Conservation (phyloP, 2,113 vertebrate species). For the Conger conger region DNA sequence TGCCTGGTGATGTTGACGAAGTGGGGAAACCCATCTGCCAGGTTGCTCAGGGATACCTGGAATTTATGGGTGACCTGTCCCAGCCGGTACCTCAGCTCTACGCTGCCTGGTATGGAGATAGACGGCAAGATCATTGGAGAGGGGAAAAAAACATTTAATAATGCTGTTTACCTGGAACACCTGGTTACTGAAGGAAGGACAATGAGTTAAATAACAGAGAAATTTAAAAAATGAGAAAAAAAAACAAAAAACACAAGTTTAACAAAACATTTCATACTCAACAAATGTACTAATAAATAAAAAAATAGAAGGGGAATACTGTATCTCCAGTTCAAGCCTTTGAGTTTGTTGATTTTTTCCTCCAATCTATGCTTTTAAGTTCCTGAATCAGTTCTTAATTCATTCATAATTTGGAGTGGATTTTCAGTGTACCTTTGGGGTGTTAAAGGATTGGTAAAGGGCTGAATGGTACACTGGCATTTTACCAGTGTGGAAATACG, state of each 20-base stretch:
- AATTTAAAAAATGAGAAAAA: not conserved
- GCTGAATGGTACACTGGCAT: too few species aligned
- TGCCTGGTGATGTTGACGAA: constrained; percentile 90
- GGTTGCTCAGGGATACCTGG: constrained; percentile 79
- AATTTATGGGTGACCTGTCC: constrained; percentile 85
- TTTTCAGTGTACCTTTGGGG: too few species aligned
- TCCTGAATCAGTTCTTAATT: too few species aligned
- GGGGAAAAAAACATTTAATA: not conserved
- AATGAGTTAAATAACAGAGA: not conserved
- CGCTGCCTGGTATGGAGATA: constrained; percentile 71
- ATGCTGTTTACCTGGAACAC: not conserved
- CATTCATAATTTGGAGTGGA: too few species aligned
- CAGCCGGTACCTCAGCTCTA: constrained; percentile 88
- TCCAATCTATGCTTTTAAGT: too few species aligned
- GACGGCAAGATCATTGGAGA: not conserved
- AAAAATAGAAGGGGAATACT: too few species aligned
- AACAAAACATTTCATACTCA: not conserved
- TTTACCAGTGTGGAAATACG: too few species aligned
- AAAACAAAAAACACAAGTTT: not conserved
- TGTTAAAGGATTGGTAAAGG: too few species aligned
- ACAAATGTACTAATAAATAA: too few species aligned
- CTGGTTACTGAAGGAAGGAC: not conserved
- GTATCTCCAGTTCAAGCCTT: too few species aligned
- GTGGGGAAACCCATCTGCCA: constrained; percentile 90
- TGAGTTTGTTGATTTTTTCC: too few species aligned